Base-by-base conservation (phyloP, 2,113 vertebrate genomes). In the Tor tambroides region DNA sequence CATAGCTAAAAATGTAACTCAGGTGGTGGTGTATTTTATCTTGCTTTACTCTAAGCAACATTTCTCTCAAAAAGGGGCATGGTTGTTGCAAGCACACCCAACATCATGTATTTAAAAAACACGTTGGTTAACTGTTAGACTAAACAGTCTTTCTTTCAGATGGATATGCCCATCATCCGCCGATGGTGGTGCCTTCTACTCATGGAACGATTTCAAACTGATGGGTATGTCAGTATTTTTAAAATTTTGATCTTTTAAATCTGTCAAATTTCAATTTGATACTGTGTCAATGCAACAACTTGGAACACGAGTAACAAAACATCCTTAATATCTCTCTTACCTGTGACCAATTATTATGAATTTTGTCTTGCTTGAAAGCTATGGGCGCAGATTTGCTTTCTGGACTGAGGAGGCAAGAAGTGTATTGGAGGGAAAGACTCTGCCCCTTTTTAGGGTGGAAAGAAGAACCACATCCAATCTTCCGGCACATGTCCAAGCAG, bases 1-100 rank as follows among this genome's bases (percentile, higher is more conserved):
- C 61, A 63, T 63, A 63, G 61, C n/a, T 63, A 63, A 63, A 63
- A 26, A 46, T 63, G 23, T 63, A 63, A 63, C 61, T 63, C 61
- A 63, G 61, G 61, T 26, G 61, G 23, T 63, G 61, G 61, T 63
- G 61, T 63, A 7, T n/a, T 63, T 63, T 63, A n/a, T 63, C 61
- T 63, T 63, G 61, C 7, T 63, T 63, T 63, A 63, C 49, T 51
- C 49, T 51, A 51, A 17, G 49, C 49, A 51, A 51, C 49, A 51
- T 51, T 51, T 51, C 49, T 51, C 19, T 51, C 49, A 63, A 63
- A 63, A 63, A 63, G 61, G 8, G 61, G 61, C 23, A 63, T 26
- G 2, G 59, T 63, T 63, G 59, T 63, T n/a, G 59, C 59, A 63
- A 63, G 59, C 6, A n/a, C 21, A 63, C 59, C 59, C 21, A 63